Percentiles rank a stretch among this genome's conserved stretches.
These are phyloP conservation scores for Alsophila aescularia DNA, from an alignment of 2,888 invertebrate species.

Conservation along the genomic window DNA sequence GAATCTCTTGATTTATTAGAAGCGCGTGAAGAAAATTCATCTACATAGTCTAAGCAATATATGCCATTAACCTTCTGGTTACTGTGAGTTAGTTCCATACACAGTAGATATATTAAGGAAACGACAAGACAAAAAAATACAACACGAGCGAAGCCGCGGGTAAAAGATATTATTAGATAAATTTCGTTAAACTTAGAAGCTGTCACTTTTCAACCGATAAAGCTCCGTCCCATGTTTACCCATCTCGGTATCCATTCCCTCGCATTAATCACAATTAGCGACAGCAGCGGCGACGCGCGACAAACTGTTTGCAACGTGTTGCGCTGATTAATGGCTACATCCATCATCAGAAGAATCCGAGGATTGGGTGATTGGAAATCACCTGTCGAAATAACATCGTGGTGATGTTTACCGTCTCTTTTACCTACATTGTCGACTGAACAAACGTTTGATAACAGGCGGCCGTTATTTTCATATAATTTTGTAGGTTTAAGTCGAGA, in stretches of 20 bases:
- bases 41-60: no score
- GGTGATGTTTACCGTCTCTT: background rate
- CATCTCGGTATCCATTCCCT: background rate
- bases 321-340: slow-evolving; percentile 28
- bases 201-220: background rate
- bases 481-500: no score
- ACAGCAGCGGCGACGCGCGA: slow-evolving; percentile 10
- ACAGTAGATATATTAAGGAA: no score
- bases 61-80: no score
- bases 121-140: no score
- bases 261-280: slow-evolving; percentile 31
- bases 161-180: no score
- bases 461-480: no score
- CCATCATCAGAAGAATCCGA: slow-evolving; percentile 19
- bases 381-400: background rate
- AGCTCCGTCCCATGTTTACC: background rate
- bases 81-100: no score
- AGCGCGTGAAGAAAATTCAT: no score
- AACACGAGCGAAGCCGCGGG: no score
- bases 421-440: background rate
- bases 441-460: background rate
- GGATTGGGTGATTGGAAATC: background rate
- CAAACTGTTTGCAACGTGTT: slow-evolving; percentile 32
- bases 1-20: no score
- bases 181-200: no score